Evolutionary conservation across 2,797 vertebrate species (phyloP).

Genomic region (Microcaecilia unicolor): DNA sequence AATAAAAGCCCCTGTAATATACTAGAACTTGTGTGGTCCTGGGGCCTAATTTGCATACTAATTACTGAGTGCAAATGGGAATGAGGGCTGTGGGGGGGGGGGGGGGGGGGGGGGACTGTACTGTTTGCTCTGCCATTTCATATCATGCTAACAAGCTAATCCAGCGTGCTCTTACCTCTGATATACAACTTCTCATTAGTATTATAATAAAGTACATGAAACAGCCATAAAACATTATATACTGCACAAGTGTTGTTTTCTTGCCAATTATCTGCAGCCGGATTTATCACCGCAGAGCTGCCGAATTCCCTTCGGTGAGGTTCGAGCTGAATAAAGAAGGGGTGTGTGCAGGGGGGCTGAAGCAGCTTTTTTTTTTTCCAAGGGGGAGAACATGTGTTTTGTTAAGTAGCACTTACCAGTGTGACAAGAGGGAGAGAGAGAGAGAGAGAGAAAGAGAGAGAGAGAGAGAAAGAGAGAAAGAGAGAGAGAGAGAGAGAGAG

Average conservation of each 20-base stretch:
- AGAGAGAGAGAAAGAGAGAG: slow-evolving; percentile 22
- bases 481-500: too few relatives aligned
- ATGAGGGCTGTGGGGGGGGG: slow-evolving; percentile 43
- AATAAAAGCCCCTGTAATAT: slow-evolving; percentile 99
- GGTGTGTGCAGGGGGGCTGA: slow-evolving; percentile 34
- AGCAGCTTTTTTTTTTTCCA: slow-evolving; percentile 52
- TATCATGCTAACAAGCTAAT: slow-evolving; percentile 99
- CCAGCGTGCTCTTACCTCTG: slow-evolving; percentile 73
- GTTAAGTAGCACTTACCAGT: slow-evolving; percentile 69
- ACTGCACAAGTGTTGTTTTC: slow-evolving; percentile 99
- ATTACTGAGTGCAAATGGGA: slow-evolving; percentile 99
- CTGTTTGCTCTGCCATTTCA: slow-evolving; percentile 77
- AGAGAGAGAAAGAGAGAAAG: too few relatives aligned
- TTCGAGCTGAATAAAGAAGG: slow-evolving; percentile 73
- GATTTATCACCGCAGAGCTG: slow-evolving; percentile 88
- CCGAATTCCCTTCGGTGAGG: slow-evolving; percentile 81
- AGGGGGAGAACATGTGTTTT: slow-evolving; percentile 69
- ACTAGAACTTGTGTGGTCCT: slow-evolving; percentile 99
- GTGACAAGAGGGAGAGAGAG: slow-evolving; percentile 42
- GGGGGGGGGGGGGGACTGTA: slow-evolving; percentile 50
- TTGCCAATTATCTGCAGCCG: slow-evolving; percentile 96
- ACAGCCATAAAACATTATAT: slow-evolving; percentile 99
- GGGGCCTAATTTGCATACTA: slow-evolving; percentile 99
- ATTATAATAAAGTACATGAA: slow-evolving; percentile 98
- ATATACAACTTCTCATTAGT: slow-evolving; percentile 95